Conservation (phyloP, 1,140 invertebrate species). For the Chironomus striatipennis region DNA sequence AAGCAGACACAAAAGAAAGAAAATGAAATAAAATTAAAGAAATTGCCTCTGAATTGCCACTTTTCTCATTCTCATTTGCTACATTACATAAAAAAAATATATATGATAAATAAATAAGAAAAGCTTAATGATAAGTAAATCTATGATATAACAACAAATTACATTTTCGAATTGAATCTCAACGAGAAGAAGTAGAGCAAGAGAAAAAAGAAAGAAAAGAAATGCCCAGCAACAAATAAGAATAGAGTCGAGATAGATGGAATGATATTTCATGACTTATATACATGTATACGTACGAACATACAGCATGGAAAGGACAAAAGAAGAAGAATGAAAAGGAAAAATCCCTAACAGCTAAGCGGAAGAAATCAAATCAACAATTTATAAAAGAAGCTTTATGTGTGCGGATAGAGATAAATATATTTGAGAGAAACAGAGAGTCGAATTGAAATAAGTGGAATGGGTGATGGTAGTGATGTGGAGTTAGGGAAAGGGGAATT, state of each 20-base stretch:
- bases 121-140: conserved; percentile 9
- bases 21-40: too few species aligned
- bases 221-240: background rate
- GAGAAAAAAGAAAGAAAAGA: background rate
- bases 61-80: background rate
- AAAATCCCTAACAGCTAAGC: background rate
- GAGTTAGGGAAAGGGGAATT: too few species aligned
- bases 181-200: background rate
- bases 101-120: background rate
- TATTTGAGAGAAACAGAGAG: too few species aligned
- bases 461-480: too few species aligned
- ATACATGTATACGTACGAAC: background rate
- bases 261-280: background rate
- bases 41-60: background rate
- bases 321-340: background rate
- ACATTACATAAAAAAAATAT: too few species aligned
- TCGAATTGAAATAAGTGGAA: too few species aligned
- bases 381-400: conserved; percentile 4
- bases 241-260: too few species aligned
- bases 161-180: conserved; percentile 3
- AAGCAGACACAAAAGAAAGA: too few species aligned
- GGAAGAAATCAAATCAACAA: conserved; percentile 8
- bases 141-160: conserved; percentile 6
- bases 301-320: background rate
- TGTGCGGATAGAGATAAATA: background rate